A percentile compares a stretch with the other conserved stretches of the same genome.
Conservation (phyloP, 1,140 invertebrate species). For the Stenopsyche tienmushanensis region DNA sequence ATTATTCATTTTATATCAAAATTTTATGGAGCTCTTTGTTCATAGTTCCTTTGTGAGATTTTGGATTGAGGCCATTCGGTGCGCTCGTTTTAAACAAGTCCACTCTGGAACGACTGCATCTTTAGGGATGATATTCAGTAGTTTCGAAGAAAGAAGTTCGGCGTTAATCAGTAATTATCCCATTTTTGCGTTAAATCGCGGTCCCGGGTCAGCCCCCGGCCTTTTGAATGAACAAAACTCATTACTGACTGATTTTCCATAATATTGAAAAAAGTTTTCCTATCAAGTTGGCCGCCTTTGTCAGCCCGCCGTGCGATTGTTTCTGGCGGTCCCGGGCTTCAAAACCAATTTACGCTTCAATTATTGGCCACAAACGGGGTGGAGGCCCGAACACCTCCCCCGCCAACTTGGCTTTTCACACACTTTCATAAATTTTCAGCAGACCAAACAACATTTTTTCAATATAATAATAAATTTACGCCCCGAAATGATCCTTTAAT, state of each 20-base stretch:
- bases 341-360: constrained; percentile 40
- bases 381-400: not conserved
- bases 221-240: constrained; percentile 25
- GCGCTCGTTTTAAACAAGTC: too few species aligned
- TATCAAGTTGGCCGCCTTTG: constrained; percentile 30
- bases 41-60: too few species aligned
- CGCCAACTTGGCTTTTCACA: not conserved
- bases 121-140: too few species aligned
- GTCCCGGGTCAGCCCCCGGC: not conserved
- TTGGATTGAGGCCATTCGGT: too few species aligned
- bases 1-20: too few species aligned
- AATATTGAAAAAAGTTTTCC: constrained; percentile 41
- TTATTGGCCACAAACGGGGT: constrained; percentile 30
- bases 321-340: constrained; percentile 26
- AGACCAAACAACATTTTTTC: too few species aligned
- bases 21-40: too few species aligned
- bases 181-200: not conserved
- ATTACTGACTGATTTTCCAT: constrained; percentile 38
- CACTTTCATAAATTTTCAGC: not conserved
- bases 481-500: too few species aligned
- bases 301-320: constrained; percentile 29
- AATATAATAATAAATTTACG: too few species aligned
- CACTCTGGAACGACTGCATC: too few species aligned
- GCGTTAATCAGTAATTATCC: constrained; percentile 7
- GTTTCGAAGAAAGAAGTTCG: too few species aligned